These are phyloP conservation scores for Sebastes fasciatus DNA, from an alignment of 2,113 vertebrate species.

Conservation along the genomic window DNA sequence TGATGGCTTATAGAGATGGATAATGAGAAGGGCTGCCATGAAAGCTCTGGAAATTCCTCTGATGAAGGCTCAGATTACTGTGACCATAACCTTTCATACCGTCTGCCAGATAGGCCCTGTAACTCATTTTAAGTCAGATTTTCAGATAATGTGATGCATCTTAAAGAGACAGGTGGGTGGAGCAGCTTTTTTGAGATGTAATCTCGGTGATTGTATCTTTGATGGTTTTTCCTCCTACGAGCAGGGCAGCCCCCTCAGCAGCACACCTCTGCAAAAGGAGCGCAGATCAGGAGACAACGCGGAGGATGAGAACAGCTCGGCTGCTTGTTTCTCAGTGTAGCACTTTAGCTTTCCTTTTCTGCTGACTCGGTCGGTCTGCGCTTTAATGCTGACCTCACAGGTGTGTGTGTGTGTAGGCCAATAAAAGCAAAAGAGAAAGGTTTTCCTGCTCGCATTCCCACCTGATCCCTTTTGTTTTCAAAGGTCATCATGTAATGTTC, in stretches of 20 bases:
- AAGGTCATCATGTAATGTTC: slow-evolving; percentile 21
- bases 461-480: slow-evolving; percentile 35
- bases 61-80: slow-evolving; percentile 34
- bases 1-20: slow-evolving; percentile 25
- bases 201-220: slow-evolving; percentile 32
- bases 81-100: slow-evolving; percentile 35
- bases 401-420: slow-evolving; percentile 30
- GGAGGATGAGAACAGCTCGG: slow-evolving; percentile 58
- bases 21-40: slow-evolving; percentile 17
- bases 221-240: slow-evolving; percentile 42
- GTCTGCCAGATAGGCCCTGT: slow-evolving; percentile 26
- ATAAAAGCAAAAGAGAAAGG: slow-evolving; percentile 22
- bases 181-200: slow-evolving; percentile 41
- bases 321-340: slow-evolving; percentile 55
- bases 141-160: slow-evolving; percentile 24
- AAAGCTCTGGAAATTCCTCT: slow-evolving; percentile 30
- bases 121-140: slow-evolving; percentile 30
- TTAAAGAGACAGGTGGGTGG: slow-evolving; percentile 20
- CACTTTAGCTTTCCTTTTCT: slow-evolving; percentile 23
- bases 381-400: slow-evolving; percentile 57
- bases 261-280: slow-evolving; percentile 52
- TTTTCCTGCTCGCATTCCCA: slow-evolving; percentile 34
- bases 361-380: slow-evolving; percentile 39
- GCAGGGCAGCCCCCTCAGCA: slow-evolving; percentile 41
- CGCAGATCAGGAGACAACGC: slow-evolving; percentile 65